Evolutionary conservation across 2,797 vertebrate genomes (phyloP).

Genomic region (Rhodeus uyekii): DNA sequence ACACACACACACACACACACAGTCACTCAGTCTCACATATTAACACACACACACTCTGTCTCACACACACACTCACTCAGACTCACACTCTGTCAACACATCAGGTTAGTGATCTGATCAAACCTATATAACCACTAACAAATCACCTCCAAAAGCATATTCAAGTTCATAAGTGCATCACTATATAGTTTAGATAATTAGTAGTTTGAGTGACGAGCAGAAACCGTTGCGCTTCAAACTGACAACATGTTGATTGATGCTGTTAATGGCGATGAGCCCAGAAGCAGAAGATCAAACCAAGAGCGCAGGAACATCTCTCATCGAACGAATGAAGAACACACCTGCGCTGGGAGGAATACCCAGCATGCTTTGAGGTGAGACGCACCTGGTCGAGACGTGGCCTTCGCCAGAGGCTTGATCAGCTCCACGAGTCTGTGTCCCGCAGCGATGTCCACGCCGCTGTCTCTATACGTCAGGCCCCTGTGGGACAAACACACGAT

Average conservation of each 20-base stretch:
- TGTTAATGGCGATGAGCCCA: neutral
- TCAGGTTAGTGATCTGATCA: too few relatives aligned
- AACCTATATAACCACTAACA: neutral
- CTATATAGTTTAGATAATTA: neutral
- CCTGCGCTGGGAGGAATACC: too few relatives aligned
- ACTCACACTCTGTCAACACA: too few relatives aligned
- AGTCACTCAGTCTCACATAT: too few relatives aligned
- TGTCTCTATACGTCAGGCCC: constrained; percentile 92
- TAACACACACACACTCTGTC: too few relatives aligned
- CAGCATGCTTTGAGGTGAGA: too few relatives aligned
- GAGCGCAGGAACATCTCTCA: too few relatives aligned
- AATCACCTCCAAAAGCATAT: neutral
- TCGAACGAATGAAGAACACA: too few relatives aligned
- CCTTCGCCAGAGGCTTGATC: constrained; percentile 92
- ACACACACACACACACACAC: too few relatives aligned
- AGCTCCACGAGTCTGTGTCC: constrained; percentile 89
- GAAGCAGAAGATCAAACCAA: neutral
- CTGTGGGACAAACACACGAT: constrained; percentile 69
- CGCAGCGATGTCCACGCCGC: constrained; percentile 96
- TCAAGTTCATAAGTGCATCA: neutral
- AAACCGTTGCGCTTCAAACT: neutral
- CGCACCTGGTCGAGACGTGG: constrained; percentile 89
- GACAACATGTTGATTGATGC: neutral
- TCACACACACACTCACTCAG: too few relatives aligned
- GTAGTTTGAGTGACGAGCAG: neutral